Base-by-base conservation (phyloP, 2,113 vertebrate species). In the Trematomus loennbergii region DNA sequence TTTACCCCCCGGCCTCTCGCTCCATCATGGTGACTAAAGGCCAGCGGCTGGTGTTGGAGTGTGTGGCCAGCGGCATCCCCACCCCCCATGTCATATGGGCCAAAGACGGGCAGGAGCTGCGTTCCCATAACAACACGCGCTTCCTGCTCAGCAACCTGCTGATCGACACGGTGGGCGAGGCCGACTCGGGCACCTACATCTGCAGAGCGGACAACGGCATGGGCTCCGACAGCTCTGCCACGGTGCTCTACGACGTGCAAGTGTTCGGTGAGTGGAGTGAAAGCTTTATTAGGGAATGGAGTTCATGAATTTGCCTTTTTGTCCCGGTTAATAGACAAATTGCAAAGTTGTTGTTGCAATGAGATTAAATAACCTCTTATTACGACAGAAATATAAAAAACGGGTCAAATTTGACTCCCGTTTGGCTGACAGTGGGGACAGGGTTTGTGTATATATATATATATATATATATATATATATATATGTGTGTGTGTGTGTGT, bases 11-110 rank as follows among this genome's bases (percentile, higher is more conserved):
- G 0, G 95, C 96, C n/a, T 93, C 97, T 18, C 97, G 98, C 67
- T 96, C 96, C 84, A 98, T 99, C 93, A 97, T 98, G 33, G 97
- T 99, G 85, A 98, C 96, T 73, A 97, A 97, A 90, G 98, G 98
- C 60, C 98, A 99, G 89, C 97, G 96, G 72, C 95, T 99, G 83
- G 97, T 99, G 20, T 87, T 99, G 77, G 98, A 99, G 94, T 99
- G 98, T 0, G 98, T 99, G 87, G 98, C 98, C 85, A 97, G 98
- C 0, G 98, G 98, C 62, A 97, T 97, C 87, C 98, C 98, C 1
- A 96, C 97, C 0, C 98, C 98, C 0, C 96, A 90, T 33, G 97
- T 99, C 85, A 97, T 96, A 1, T 99, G 98, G 98, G 96, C 96
- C 46, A 99, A 99, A 75, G 97, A 99, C 0, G 97, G 97, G 3